Base-by-base conservation (phyloP, 2,797 vertebrate species). In the Labeo calbasu region DNA sequence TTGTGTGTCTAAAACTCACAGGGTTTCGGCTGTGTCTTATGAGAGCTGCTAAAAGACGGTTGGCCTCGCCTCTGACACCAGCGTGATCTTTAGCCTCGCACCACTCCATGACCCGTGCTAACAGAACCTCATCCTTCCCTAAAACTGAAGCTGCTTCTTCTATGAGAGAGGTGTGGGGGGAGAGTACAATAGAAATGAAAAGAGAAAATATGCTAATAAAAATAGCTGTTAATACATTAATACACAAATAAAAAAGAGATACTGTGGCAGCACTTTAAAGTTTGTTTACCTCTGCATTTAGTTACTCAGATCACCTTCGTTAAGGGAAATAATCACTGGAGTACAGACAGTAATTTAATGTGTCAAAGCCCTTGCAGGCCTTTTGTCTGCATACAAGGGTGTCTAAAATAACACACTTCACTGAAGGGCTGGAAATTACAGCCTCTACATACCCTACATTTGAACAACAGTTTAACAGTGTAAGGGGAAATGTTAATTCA, bases 31-130 rank as follows among this genome's bases (percentile, higher is more conserved):
- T 97, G 92, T 96, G 95, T 82, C 95, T 92, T 90, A 98, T 91
- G 77, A 98, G 92, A 0, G 97, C 96, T 4, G 96, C 96, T 80
- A 97, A 84, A 17, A 97, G 93, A 13, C 96, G 94, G 63, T 95
- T 96, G 72, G 96, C 96, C 89, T 98, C 97, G 50, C 95, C 92
- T 1, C 88, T 68, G 48, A 97, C 85, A 5, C 96, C 94, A 0
- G 92, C 92, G 0, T 96, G 95, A 77, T 97, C 94, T 0, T 94
- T 95, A 32, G 86, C 91, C 0, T 94, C 91, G 59, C 97, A 97
- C 96, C 96, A 97, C 90, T 97, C 95, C 87, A 96, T 95, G 13
- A 97, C 92, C 69, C 95, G 91, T 36, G 85, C 86, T 57, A 98
- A 90, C 87, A 97, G 90, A 65, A 69, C 86, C n/a, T 90, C 89